Conservation (phyloP, 2,888 invertebrate species). For the Brachyptera risi region DNA sequence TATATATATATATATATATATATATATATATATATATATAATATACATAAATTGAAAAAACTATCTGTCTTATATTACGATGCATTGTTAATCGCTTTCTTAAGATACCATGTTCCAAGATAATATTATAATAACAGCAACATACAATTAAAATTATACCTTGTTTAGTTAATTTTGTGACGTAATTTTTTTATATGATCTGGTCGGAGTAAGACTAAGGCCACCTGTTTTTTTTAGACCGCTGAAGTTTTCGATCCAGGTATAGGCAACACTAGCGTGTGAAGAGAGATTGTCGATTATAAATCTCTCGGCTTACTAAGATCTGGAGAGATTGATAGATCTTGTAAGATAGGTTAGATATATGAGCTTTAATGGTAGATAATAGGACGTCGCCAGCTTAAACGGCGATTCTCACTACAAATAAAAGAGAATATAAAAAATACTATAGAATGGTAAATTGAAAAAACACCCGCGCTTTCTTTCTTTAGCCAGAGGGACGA, state of each 20-base stretch:
- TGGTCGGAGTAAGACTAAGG: too few species aligned
- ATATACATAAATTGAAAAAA: too few species aligned
- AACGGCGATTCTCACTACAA: slow-evolving; percentile 10
- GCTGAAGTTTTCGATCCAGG: not conserved
- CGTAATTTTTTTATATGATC: not conserved
- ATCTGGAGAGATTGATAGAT: slow-evolving; percentile 12
- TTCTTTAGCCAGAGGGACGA: not conserved
- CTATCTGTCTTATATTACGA: too few species aligned
- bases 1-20: too few species aligned
- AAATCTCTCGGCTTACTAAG: not conserved
- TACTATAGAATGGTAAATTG: not conserved
- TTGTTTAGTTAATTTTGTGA: slow-evolving; percentile 11
- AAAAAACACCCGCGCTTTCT: not conserved
- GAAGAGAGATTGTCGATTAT: not conserved
- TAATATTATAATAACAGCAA: slow-evolving; percentile 13
- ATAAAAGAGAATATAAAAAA: slow-evolving; percentile 15
- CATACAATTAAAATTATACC: slow-evolving; percentile 17
- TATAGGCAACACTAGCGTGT: not conserved
- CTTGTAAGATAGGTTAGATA: slow-evolving; percentile 20
- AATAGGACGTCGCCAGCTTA: slow-evolving; percentile 10
- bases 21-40: too few species aligned
- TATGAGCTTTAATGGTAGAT: slow-evolving; percentile 17
- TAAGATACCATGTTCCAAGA: not conserved
- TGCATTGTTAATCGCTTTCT: too few species aligned
- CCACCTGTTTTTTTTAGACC: slow-evolving; percentile 3